These are phyloP conservation scores for Salarias fasciatus DNA, from an alignment of 2,797 vertebrate genomes.

Conservation along the genomic window DNA sequence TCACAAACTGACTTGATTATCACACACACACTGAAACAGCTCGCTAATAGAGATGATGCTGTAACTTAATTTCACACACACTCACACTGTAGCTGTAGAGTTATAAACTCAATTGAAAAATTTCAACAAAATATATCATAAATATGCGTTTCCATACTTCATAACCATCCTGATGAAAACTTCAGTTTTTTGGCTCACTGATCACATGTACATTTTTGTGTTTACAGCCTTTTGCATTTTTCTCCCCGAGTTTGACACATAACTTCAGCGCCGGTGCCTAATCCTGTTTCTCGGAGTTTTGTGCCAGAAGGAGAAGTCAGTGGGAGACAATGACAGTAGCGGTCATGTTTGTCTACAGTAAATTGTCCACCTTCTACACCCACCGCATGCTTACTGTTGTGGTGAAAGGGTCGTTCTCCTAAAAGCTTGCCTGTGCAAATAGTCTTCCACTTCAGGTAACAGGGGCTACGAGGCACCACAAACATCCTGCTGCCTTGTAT, in stretches of 20 bases:
- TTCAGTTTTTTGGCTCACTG: no score
- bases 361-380: conserved; percentile 71
- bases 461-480: conserved; percentile 89
- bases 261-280: conserved; percentile 36
- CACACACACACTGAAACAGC: background rate
- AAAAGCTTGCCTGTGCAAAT: conserved; percentile 90
- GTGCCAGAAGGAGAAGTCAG: conserved; percentile 49
- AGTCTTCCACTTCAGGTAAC: conserved; percentile 95
- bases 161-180: no score
- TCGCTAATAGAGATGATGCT: conserved; percentile 17
- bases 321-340: conserved; percentile 69
- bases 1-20: background rate
- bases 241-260: conserved; percentile 4
- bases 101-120: no score
- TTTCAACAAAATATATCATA: no score
- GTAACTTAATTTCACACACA: no score
- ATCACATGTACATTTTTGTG: no score
- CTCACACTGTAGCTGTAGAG: no score
- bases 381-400: conserved; percentile 66
- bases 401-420: conserved; percentile 77
- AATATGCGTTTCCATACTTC: no score
- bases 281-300: conserved; percentile 34
- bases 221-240: no score
- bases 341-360: conserved; percentile 76
- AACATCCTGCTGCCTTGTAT: conserved; percentile 92